Evolutionary conservation across 2,888 invertebrate genomes (phyloP).

Genomic region (Arenicola marina): DNA sequence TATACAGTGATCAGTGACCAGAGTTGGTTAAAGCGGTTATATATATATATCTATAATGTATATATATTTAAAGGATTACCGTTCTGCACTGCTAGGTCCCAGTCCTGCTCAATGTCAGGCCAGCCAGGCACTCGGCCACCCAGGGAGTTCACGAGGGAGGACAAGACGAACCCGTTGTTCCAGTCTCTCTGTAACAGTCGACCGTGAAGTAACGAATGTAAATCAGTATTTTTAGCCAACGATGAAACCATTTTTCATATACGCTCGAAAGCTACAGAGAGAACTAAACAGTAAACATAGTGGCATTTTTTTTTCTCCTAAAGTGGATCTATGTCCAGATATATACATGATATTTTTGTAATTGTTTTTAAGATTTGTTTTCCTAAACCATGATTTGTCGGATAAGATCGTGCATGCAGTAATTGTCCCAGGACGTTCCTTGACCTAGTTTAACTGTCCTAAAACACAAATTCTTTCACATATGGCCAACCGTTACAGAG

Average conservation of each 20-base stretch:
- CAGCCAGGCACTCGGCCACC: slow-evolving; percentile 85
- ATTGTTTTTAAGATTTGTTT: not conserved
- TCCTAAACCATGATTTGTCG: not conserved
- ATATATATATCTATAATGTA: too few relatives aligned
- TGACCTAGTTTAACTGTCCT: too few relatives aligned
- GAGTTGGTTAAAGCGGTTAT: too few relatives aligned
- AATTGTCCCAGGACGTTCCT: too few relatives aligned
- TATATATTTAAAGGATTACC: too few relatives aligned
- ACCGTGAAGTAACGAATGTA: too few relatives aligned
- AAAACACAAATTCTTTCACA: not conserved
- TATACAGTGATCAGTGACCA: too few relatives aligned
- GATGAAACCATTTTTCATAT: not conserved
- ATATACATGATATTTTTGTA: not conserved
- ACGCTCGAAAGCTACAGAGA: not conserved
- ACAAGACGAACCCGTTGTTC: slow-evolving; percentile 93
- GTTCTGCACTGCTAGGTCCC: too few relatives aligned
- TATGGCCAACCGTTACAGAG: not conserved
- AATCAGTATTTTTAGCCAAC: not conserved
- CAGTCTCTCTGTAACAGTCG: slow-evolving; percentile 70
- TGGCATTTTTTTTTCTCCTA: too few relatives aligned
- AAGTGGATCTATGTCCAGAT: too few relatives aligned
- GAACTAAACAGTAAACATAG: too few relatives aligned
- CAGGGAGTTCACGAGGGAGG: slow-evolving; percentile 83
- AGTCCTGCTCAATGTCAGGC: slow-evolving; percentile 75
- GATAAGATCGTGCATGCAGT: not conserved